Evolutionary conservation across 1,140 invertebrate species (phyloP), one percentile per base, ranked within the genome.

Genomic region (Euborellia annulipes): DNA sequence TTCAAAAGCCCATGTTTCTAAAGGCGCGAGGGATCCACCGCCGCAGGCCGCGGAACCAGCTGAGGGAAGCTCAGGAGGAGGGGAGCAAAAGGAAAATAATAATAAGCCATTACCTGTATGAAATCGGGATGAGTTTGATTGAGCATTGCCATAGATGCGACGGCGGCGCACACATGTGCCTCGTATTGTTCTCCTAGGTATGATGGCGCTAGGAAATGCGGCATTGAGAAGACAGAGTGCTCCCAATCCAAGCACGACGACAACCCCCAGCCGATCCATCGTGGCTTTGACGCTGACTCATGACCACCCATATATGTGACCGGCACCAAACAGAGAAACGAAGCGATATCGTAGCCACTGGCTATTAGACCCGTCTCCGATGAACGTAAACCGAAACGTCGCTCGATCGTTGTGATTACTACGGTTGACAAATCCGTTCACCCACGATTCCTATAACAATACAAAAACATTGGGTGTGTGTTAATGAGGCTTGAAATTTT

Each of bases 341-440:
- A 85, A 0, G 82, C 82, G 51, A 90, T 75, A 57, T 90, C 85
- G 54, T 88, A 89, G n/a, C 70, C 76, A 45, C 82, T 82, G 19
- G 82, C 81, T 23, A 90, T 79, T 16, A 86, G 62, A 1, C 85
- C 85, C 0, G 79, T 81, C 56, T 87, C 77, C 27, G 79, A 77
- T 3, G 81, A 89, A 3, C 73, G 70, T 22, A 92, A 59, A 1
- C 84, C 79, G 54, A 85, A 93, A 41, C 87, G 71, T 45, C 74
- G 74, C 58, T 92, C 88, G 11, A 92, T 85, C 1, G 85, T 89
- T 2, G 86, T 86, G 46, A 92, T 86, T n/a, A 86, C 79, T 2
- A 86, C 84, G 50, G n/a, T 89, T 88, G 27, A 86, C 73, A 50
- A 90, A 82, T 0, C 88, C 88, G 58, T 89, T 91, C 14, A 92